phyloP scores from a whole-genome alignment of 2,797 vertebrate genomes.

The Aulostomus chinensis region DNA sequence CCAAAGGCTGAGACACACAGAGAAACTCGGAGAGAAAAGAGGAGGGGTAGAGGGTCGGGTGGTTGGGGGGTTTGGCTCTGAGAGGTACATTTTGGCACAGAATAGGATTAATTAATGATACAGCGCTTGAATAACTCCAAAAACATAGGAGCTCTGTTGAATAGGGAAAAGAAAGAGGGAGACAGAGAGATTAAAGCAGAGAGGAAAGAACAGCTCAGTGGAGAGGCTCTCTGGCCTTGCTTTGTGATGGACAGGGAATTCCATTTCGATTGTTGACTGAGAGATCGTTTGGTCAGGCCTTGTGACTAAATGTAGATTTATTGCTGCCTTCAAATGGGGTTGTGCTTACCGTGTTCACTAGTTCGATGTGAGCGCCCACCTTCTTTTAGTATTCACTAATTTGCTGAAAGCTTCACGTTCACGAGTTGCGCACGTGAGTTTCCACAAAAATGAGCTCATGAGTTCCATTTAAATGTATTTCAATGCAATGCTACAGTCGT shows the following conservation, averaged over 20 bases:
- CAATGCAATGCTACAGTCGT: too few relatives aligned
- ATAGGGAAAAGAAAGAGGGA: constrained; percentile 1
- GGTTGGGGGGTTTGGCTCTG: constrained; percentile 34
- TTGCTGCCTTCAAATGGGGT: too few relatives aligned
- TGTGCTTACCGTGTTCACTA: too few relatives aligned
- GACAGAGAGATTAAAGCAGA: constrained; percentile 17
- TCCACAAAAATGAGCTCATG: too few relatives aligned
- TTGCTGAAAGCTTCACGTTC: too few relatives aligned
- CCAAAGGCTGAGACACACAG: constrained; percentile 36
- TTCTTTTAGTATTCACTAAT: too few relatives aligned
- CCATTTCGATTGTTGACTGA: constrained; percentile 57
- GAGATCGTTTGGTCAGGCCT: constrained; percentile 54
- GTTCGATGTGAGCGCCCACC: too few relatives aligned
- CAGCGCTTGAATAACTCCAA: constrained; percentile 37
- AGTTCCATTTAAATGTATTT: too few relatives aligned
- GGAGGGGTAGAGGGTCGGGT: too few relatives aligned
- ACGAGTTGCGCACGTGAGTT: too few relatives aligned
- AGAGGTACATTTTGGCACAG: constrained; percentile 42
- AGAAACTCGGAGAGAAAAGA: constrained; percentile 32
- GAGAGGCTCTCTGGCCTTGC: constrained; percentile 44
- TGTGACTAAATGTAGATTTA: constrained; percentile 63
- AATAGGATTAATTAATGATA: constrained; percentile 47
- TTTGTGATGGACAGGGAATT: constrained; percentile 60
- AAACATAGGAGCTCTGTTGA: constrained; percentile 37
- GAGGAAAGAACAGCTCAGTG: constrained; percentile 21